phyloP scores from a whole-genome alignment of 1,140 invertebrate genomes.

The Carposina sasakii region DNA sequence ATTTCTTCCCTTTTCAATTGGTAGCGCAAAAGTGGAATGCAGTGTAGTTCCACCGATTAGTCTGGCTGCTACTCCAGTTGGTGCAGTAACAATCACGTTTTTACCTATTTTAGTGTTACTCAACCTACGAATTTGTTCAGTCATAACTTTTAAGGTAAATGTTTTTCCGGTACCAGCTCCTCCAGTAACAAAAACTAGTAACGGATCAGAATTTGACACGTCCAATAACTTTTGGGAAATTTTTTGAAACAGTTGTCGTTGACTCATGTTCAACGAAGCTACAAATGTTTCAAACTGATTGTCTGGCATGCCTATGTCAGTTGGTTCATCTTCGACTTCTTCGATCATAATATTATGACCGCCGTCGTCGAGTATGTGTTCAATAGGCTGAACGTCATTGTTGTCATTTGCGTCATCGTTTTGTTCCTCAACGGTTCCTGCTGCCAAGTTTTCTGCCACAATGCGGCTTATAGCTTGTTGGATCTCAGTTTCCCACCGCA shows the following conservation, averaged over 20 bases:
- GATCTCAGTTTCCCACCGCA: slow-evolving; percentile 18
- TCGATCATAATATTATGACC: slow-evolving; percentile 34
- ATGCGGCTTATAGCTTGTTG: not conserved
- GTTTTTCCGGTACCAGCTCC: slow-evolving; percentile 45
- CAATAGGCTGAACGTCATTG: not conserved
- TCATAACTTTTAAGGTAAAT: slow-evolving; percentile 34
- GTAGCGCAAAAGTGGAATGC: slow-evolving; percentile 38
- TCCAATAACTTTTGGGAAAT: slow-evolving; percentile 15
- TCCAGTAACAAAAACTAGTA: slow-evolving; percentile 26
- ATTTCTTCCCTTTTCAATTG: slow-evolving; percentile 45
- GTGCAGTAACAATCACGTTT: slow-evolving; percentile 29
- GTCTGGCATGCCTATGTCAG: slow-evolving; percentile 15
- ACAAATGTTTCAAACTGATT: slow-evolving; percentile 14
- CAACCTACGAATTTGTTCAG: not conserved
- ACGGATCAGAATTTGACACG: slow-evolving; percentile 5
- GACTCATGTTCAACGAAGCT: slow-evolving; percentile 21
- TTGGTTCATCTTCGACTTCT: slow-evolving; percentile 20
- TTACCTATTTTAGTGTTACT: slow-evolving; percentile 19
- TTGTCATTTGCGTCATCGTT: not conserved
- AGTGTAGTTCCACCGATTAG: slow-evolving; percentile 35
- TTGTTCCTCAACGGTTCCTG: not conserved
- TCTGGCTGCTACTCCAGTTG: slow-evolving; percentile 42
- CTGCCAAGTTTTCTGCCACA: not conserved
- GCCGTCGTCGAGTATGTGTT: not conserved
- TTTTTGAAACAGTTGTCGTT: slow-evolving; percentile 20